These are phyloP conservation scores for Phalacrocorax brasilianus DNA, from an alignment of 2,113 vertebrate species.

Conservation along the genomic window DNA sequence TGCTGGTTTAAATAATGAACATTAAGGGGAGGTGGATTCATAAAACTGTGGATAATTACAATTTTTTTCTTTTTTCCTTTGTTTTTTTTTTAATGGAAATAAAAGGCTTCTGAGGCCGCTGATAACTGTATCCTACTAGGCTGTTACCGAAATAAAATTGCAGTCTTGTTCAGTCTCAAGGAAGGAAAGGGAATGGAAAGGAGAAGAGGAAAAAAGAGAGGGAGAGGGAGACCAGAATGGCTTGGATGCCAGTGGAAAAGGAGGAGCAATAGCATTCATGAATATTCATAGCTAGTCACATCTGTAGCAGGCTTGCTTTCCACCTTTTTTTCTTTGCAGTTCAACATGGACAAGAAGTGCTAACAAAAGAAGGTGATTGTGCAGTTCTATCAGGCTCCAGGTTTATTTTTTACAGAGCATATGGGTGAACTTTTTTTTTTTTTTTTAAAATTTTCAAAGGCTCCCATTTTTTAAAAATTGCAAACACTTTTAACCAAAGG, in stretches of 20 bases:
- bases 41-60: conserved; percentile 95
- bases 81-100: conserved; percentile 72
- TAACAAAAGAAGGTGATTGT: conserved; percentile 73
- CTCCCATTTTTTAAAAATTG: background rate
- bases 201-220: background rate
- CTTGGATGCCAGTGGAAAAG: conserved; percentile 79
- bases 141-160: conserved; percentile 84
- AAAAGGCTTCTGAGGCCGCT: conserved; percentile 74
- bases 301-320: conserved; percentile 86
- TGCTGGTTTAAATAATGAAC: conserved; percentile 99
- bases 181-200: conserved; percentile 37
- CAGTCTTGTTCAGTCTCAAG: conserved; percentile 61
- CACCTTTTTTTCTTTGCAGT: conserved; percentile 71
- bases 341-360: conserved; percentile 60
- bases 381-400: conserved; percentile 45
- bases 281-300: conserved; percentile 94
- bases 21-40: conserved; percentile 93
- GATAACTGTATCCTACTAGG: conserved; percentile 76
- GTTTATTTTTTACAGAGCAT: conserved; percentile 36
- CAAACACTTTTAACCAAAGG: conserved; percentile 25
- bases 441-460: background rate
- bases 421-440: conserved; percentile 21
- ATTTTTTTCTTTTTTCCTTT: conserved; percentile 74
- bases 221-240: conserved; percentile 74
- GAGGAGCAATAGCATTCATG: conserved; percentile 82